phyloP scores from a whole-genome alignment of 2,888 invertebrate genomes.

The Trisateles emortualis region DNA sequence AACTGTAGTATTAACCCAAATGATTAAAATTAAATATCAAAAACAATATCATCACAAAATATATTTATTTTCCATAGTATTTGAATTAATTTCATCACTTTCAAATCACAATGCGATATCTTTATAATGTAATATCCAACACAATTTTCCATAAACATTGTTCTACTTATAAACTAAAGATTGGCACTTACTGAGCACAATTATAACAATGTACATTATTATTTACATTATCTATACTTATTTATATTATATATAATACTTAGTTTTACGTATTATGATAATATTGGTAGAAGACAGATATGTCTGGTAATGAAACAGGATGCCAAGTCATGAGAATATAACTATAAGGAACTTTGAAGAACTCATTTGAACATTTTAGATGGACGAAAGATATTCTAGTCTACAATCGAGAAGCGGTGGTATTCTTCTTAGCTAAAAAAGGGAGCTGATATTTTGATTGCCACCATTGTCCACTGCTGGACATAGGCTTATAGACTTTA shows the following conservation, averaged over 20 bases:
- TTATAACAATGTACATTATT: constrained; percentile 61
- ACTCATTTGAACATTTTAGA: not conserved
- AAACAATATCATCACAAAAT: constrained; percentile 63
- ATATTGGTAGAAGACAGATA: not conserved
- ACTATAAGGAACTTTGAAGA: not conserved
- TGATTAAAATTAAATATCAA: constrained; percentile 20
- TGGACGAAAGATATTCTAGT: not conserved
- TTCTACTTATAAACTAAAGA: constrained; percentile 71
- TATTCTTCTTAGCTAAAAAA: too few relatives aligned
- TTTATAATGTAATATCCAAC: constrained; percentile 55
- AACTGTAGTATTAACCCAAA: too few relatives aligned
- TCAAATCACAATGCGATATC: constrained; percentile 67
- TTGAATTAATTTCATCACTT: constrained; percentile 64
- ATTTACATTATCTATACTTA: constrained; percentile 48
- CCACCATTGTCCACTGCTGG: too few relatives aligned
- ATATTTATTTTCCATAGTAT: constrained; percentile 64
- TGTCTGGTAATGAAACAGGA: not conserved
- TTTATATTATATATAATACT: constrained; percentile 44
- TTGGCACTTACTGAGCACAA: constrained; percentile 84
- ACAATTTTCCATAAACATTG: constrained; percentile 51
- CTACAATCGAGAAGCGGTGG: too few relatives aligned
- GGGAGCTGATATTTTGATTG: too few relatives aligned
- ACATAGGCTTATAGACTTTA: not conserved
- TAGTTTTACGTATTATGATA: constrained; percentile 43
- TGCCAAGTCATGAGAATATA: not conserved